These are phyloP conservation scores for Synergus laeviventris DNA, from an alignment of 2,888 invertebrate genomes.

Conservation along the genomic window DNA sequence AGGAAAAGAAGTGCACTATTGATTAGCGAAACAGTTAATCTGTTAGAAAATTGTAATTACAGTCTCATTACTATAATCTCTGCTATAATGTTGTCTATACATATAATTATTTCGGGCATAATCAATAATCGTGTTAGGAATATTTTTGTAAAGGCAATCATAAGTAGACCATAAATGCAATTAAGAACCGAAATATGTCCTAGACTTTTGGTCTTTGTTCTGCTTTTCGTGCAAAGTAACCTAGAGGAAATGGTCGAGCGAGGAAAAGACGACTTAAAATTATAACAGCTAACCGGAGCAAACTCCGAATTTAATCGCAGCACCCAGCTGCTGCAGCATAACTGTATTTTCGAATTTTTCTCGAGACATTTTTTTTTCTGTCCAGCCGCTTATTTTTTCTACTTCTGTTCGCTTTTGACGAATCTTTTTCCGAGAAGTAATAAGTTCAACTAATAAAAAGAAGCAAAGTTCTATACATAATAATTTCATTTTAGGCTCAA, in stretches of 20 bases:
- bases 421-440: neutral
- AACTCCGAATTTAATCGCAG: conserved; percentile 38
- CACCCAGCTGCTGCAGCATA: conserved; percentile 22
- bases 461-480: no score
- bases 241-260: conserved; percentile 10
- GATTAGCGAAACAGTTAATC: conserved; percentile 1
- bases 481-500: no score
- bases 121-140: conserved; percentile 14
- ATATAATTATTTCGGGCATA: conserved; percentile 3
- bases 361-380: conserved; percentile 15
- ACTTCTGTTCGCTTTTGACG: conserved; percentile 9
- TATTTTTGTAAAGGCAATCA: neutral
- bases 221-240: conserved; percentile 24
- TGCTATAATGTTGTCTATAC: neutral
- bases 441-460: neutral
- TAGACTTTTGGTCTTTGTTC: conserved; percentile 31
- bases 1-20: neutral
- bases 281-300: conserved; percentile 24
- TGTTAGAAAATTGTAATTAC: neutral
- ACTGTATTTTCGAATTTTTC: conserved; percentile 36
- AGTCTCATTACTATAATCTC: neutral
- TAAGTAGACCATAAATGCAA: neutral
- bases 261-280: conserved; percentile 6
- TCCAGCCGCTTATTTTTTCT: neutral
- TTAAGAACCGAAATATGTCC: conserved; percentile 2